phyloP scores from a whole-genome alignment of 2,888 invertebrate genomes.

The Yponomeuta evonymella region DNA sequence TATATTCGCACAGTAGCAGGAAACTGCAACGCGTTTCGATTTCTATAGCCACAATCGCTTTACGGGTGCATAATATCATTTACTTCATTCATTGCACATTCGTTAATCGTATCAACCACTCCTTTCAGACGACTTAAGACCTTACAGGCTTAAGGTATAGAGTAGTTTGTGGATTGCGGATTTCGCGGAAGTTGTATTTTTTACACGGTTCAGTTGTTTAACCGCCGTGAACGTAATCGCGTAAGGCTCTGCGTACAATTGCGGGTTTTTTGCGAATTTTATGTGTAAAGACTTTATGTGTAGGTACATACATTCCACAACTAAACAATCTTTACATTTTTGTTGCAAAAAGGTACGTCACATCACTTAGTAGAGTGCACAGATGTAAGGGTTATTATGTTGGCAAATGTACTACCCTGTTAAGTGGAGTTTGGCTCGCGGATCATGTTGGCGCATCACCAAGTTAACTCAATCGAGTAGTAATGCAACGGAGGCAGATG shows the following conservation, averaged over 20 bases:
- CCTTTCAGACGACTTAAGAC: neutral
- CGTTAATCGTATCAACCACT: neutral
- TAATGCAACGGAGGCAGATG: no score
- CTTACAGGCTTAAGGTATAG: neutral
- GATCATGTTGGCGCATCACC: no score
- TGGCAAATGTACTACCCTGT: no score
- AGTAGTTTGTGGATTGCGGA: neutral
- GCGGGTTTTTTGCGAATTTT: neutral
- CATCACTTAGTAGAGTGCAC: no score
- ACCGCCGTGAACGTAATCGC: constrained; percentile 3
- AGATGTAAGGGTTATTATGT: no score
- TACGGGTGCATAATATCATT: constrained; percentile 3
- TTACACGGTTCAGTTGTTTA: neutral
- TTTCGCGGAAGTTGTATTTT: neutral
- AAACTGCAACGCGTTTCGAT: neutral
- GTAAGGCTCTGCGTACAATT: neutral
- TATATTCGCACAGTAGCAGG: constrained; percentile 4
- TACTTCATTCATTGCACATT: constrained; percentile 10
- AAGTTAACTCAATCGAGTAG: no score
- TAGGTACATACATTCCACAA: neutral
- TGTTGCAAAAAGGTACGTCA: no score
- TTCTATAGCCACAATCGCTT: constrained; percentile 6
- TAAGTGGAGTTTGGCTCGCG: no score
- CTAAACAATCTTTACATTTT: no score
- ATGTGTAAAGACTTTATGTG: neutral